phyloP scores from a whole-genome alignment of 2,797 vertebrate genomes.

The Sebastes umbrosus region DNA sequence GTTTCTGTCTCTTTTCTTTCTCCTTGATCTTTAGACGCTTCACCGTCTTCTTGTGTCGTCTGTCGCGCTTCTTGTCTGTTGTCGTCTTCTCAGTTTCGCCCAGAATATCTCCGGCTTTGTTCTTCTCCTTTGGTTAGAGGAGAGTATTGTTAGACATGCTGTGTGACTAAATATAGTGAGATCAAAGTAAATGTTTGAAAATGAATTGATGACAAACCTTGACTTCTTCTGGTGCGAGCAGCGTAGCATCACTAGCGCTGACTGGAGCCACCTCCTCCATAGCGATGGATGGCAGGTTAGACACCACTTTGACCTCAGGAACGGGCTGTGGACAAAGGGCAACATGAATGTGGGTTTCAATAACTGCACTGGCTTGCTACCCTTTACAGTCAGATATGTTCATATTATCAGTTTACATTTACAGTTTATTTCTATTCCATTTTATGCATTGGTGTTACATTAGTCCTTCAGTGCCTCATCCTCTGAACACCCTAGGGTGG shows the following conservation, averaged over 20 bases:
- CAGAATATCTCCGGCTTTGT: slow-evolving; percentile 90
- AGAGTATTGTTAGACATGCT: slow-evolving; percentile 11
- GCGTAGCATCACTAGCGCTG: slow-evolving; percentile 88
- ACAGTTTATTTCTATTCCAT: not conserved
- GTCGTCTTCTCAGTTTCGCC: slow-evolving; percentile 89
- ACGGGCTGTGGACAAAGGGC: slow-evolving; percentile 78
- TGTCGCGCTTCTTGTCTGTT: slow-evolving; percentile 93
- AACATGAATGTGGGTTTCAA: not conserved
- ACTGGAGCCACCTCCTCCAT: slow-evolving; percentile 98
- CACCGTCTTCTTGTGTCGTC: slow-evolving; percentile 87
- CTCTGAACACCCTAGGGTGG: no score
- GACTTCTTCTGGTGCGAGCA: slow-evolving; percentile 96
- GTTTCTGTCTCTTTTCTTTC: slow-evolving; percentile 85
- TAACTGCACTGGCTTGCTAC: not conserved
- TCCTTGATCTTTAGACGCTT: slow-evolving; percentile 87
- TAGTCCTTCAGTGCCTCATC: no score
- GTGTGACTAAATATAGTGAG: not conserved
- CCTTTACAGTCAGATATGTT: not conserved
- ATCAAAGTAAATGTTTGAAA: not conserved
- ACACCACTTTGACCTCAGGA: slow-evolving; percentile 95
- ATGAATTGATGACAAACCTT: slow-evolving; percentile 82
- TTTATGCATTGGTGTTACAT: not conserved
- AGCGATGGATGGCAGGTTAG: slow-evolving; percentile 91
- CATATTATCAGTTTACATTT: not conserved
- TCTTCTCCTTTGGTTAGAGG: slow-evolving; percentile 84